Evolutionary conservation across 1,140 invertebrate species (phyloP).

Genomic region (Lasaia peninsularis): DNA sequence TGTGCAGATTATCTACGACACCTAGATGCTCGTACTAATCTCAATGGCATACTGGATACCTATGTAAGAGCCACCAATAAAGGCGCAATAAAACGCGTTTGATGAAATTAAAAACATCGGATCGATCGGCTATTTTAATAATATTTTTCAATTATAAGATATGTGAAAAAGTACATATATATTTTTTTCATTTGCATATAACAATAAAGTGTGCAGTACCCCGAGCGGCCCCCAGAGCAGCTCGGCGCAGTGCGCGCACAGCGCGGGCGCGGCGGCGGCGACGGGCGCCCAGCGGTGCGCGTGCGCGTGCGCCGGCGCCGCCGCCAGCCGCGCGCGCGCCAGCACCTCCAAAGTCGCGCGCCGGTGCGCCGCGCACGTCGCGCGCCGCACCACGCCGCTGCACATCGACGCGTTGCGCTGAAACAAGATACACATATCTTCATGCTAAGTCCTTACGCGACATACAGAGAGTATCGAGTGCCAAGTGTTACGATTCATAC

Average conservation of each 20-base stretch:
- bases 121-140: too few species aligned
- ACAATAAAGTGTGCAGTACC: slow-evolving; percentile 16
- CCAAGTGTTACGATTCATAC: too few species aligned
- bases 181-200: too few species aligned
- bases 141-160: too few species aligned
- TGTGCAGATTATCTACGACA: too few species aligned
- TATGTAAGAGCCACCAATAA: too few species aligned
- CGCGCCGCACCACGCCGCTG: slow-evolving; percentile 91
- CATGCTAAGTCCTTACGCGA: background rate
- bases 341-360: slow-evolving; percentile 94
- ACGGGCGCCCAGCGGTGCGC: slow-evolving; percentile 80
- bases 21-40: too few species aligned
- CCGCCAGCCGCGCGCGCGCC: slow-evolving; percentile 89
- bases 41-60: too few species aligned
- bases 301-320: slow-evolving; percentile 82
- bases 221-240: slow-evolving; percentile 94
- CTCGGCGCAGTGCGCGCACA: slow-evolving; percentile 94
- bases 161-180: too few species aligned
- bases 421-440: background rate
- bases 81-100: too few species aligned
- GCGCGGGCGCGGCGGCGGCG: slow-evolving; percentile 91
- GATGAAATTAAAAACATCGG: too few species aligned
- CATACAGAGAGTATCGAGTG: too few species aligned
- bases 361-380: slow-evolving; percentile 92
- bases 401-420: slow-evolving; percentile 91